These are phyloP conservation scores for Trissoscelio sp. DNA, from an alignment of 2,888 invertebrate species.

Conservation along the genomic window DNA sequence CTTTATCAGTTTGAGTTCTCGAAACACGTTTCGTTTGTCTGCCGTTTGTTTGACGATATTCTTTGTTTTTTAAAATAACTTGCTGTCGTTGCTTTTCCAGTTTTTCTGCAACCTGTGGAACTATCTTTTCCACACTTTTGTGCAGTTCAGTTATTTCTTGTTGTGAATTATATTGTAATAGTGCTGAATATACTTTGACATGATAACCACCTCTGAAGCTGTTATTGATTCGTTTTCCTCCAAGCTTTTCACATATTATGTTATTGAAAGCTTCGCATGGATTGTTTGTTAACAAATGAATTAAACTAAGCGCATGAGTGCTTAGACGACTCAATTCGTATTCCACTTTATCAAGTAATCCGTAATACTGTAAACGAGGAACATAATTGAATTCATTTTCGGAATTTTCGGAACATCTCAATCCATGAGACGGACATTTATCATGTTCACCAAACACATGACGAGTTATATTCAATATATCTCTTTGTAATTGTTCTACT, in stretches of 20 bases:
- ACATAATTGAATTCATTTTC: constrained; percentile 41
- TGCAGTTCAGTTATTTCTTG: not conserved
- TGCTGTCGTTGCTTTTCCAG: not conserved
- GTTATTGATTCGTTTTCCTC: constrained; percentile 43
- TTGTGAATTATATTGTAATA: constrained; percentile 25
- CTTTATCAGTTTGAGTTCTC: too few relatives aligned
- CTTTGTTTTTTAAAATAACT: not conserved
- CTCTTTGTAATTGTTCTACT: constrained; percentile 35
- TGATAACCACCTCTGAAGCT: constrained; percentile 1
- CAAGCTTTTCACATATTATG: constrained; percentile 33
- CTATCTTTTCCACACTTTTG: not conserved
- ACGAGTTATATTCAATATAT: constrained; percentile 60
- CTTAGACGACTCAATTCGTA: not conserved
- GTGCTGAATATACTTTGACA: not conserved
- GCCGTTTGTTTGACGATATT: not conserved
- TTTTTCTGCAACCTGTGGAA: not conserved
- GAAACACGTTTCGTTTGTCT: too few relatives aligned
- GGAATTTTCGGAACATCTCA: not conserved
- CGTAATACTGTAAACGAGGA: constrained; percentile 31
- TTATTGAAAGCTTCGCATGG: constrained; percentile 45
- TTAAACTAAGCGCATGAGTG: constrained; percentile 1
- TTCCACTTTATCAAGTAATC: constrained; percentile 37
- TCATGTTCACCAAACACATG: constrained; percentile 70
- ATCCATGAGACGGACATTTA: constrained; percentile 30
- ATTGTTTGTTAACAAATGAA: constrained; percentile 36